Base-by-base conservation (phyloP, 2,888 invertebrate species). In the Serripes groenlandicus region DNA sequence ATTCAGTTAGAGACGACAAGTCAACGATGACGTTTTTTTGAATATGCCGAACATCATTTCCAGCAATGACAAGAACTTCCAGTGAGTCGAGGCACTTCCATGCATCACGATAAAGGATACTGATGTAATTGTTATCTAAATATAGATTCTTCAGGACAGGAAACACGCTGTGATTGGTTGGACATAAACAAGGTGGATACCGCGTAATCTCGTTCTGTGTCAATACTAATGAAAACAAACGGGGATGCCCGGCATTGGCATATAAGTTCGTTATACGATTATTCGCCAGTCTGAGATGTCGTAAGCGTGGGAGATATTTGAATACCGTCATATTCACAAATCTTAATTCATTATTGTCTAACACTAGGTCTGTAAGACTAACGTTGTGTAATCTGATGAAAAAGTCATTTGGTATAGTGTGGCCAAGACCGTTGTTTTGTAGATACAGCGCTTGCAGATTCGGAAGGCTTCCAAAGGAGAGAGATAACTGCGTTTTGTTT, bases 21-120 rank as follows among this genome's bases (percentile, higher is more conserved):
- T 37, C 32, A 35, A n/a, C 64, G n/a, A 75, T 52, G 35, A 75
- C 32, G n/a, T 54, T 64, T 23, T 66, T 35, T 52, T 52, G 34
- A 7, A 75, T 75, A 23, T 42, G 18, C 18, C 49, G 0, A 21
- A 73, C 9, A 0, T 3, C 62, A 42, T 62, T 62, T 9, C 26
- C 62, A n/a, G 28, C 42, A 3, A 73, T 11, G 2, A 1, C n/a
- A 9, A 64, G 37, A 4, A 3, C 11, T n/a, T 15, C 23, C 21
- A 64, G 23, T 3, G 34, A 35, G 4, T 34, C n/a, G 1, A 64
- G 32, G 30, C 64, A 64, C 5, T 32, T 64, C n/a, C 28, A 64
- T 15, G 23, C 23, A 3, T 35, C 7, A 7, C 18, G 64, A 4
- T 4, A 1, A 9, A 64, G 21, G 18, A 3, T 3, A 23, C 35